Evolutionary conservation across 2,797 vertebrate species (phyloP).

Genomic region (Microtus californicus): DNA sequence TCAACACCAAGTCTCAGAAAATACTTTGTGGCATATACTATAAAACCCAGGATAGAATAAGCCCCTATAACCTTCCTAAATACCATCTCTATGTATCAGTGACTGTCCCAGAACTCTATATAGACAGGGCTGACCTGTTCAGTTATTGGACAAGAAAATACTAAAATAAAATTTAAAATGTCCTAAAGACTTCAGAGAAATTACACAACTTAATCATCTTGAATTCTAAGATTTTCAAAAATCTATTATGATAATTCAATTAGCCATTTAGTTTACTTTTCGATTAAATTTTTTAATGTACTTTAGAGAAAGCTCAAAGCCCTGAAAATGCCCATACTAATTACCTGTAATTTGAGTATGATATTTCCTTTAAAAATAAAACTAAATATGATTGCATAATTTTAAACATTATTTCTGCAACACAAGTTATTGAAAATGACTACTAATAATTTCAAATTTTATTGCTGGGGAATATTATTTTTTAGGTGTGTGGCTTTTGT

Average conservation of each 20-base stretch:
- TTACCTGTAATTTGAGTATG: conserved; percentile 50
- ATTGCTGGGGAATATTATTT: too few species aligned
- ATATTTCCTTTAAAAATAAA: conserved; percentile 56
- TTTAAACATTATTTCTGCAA: conserved; percentile 28
- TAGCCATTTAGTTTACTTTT: conserved; percentile 19
- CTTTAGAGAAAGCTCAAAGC: conserved; percentile 23
- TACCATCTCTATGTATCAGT: not conserved
- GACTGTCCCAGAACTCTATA: too few species aligned
- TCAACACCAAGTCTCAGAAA: not conserved
- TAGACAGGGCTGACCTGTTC: too few species aligned
- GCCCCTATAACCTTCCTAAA: not conserved
- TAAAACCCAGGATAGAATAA: not conserved
- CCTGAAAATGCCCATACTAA: not conserved
- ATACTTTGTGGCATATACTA: not conserved
- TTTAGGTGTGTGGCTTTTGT: too few species aligned
- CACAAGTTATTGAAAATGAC: conserved; percentile 26
- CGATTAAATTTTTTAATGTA: conserved; percentile 28
- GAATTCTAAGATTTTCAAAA: conserved; percentile 51
- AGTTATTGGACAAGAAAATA: conserved; percentile 8
- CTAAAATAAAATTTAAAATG: conserved; percentile 53
- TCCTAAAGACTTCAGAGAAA: not conserved
- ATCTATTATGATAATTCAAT: conserved; percentile 40
- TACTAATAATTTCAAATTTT: conserved; percentile 46
- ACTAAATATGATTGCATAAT: conserved; percentile 51
- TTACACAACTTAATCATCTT: conserved; percentile 47